Evolutionary conservation across 1,140 invertebrate species (phyloP).

Genomic region (Phocides pigmalion): DNA sequence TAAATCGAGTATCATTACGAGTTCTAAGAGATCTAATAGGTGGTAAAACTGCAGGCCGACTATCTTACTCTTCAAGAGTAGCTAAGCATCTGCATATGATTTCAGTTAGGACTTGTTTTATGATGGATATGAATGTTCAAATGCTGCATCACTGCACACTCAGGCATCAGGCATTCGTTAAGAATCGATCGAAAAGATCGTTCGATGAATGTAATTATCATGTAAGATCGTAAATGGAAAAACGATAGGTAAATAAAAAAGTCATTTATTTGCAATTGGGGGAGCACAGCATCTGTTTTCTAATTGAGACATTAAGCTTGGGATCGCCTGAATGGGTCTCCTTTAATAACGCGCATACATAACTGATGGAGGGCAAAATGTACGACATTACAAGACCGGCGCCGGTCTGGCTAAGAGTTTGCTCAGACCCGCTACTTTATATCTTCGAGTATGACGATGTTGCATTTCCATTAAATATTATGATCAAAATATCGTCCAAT

Average conservation of each 20-base stretch:
- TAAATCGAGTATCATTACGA: not conserved
- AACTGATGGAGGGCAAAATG: slow-evolving; percentile 65
- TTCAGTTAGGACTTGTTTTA: too few species aligned
- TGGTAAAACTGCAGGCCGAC: too few species aligned
- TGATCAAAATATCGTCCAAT: too few species aligned
- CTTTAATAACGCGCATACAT: slow-evolving; percentile 73
- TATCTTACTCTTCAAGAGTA: too few species aligned
- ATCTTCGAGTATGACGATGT: not conserved
- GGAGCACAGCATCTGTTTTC: slow-evolving; percentile 67
- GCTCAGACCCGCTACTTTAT: not conserved
- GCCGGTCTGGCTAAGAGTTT: slow-evolving; percentile 43
- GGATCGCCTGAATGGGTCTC: slow-evolving; percentile 59
- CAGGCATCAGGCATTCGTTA: too few species aligned
- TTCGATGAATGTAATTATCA: slow-evolving; percentile 33
- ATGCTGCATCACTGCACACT: too few species aligned
- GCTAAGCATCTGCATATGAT: too few species aligned
- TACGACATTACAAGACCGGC: slow-evolving; percentile 60
- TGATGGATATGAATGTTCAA: too few species aligned
- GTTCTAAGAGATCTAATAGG: too few species aligned
- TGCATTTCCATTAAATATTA: too few species aligned
- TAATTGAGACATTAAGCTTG: slow-evolving; percentile 76
- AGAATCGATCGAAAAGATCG: too few species aligned
- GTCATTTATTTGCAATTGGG: slow-evolving; percentile 57
- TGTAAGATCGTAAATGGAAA: slow-evolving; percentile 31
- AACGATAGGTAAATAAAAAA: slow-evolving; percentile 53